Evolutionary conservation across 1,140 invertebrate genomes (phyloP).

Genomic region (Pseudomyrmex pallidus): DNA sequence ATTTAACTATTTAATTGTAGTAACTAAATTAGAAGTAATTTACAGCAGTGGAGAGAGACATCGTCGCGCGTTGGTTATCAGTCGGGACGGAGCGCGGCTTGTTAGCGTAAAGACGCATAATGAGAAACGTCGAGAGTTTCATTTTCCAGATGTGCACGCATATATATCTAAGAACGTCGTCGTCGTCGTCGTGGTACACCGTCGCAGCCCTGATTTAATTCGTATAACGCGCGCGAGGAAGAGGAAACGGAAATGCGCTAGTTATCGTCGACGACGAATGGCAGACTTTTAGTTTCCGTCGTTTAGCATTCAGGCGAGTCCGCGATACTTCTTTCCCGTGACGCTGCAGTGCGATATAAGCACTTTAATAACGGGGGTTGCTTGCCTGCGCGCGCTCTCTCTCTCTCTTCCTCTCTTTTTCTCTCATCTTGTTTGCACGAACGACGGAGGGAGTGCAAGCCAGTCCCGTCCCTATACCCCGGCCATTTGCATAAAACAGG

Average conservation of each 20-base stretch:
- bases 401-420: neutral
- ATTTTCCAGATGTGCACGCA: neutral
- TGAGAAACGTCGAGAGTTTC: neutral
- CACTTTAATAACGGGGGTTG: conserved; percentile 66
- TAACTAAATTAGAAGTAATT: neutral
- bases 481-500: conserved; percentile 70
- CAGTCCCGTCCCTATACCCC: conserved; percentile 57
- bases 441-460: conserved; percentile 23
- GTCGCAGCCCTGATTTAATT: conserved; percentile 41
- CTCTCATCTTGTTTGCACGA: conserved; percentile 33
- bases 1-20: too few species aligned
- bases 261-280: conserved; percentile 38
- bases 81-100: neutral
- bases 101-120: conserved; percentile 1
- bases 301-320: conserved; percentile 54
- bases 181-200: neutral
- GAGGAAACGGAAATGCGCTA: conserved; percentile 15
- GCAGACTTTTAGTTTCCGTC: conserved; percentile 47
- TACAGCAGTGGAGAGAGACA: neutral
- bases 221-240: neutral
- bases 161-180: neutral
- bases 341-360: conserved; percentile 52
- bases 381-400: conserved; percentile 11
- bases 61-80: neutral
- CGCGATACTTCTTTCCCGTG: conserved; percentile 61